Percentiles rank a stretch among this genome's conserved stretches.
These are phyloP conservation scores for Cheilosia urbana DNA, from an alignment of 2,888 invertebrate genomes.

Conservation along the genomic window DNA sequence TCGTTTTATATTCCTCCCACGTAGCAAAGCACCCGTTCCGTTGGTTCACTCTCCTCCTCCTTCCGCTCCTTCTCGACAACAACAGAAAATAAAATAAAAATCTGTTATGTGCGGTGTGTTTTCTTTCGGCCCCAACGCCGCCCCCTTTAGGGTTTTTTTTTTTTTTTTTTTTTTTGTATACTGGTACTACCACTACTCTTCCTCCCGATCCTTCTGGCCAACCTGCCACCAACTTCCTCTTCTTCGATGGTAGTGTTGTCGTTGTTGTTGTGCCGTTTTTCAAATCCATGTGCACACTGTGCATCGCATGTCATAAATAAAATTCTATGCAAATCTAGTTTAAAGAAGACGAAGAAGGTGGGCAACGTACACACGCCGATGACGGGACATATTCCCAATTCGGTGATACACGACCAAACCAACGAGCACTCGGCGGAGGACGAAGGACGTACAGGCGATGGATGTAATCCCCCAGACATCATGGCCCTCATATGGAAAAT, in stretches of 20 bases:
- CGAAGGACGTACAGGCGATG: constrained; percentile 25
- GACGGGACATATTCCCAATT: constrained; percentile 70
- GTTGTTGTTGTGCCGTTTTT: constrained; percentile 19
- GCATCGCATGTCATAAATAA: constrained; percentile 75
- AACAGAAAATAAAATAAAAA: constrained; percentile 23
- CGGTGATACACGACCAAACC: constrained; percentile 53
- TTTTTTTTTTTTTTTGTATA: constrained; percentile 34
- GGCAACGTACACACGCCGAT: constrained; percentile 38
- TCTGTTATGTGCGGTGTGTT: constrained; percentile 72
- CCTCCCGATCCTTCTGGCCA: constrained; percentile 25
- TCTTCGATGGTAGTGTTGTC: constrained; percentile 6
- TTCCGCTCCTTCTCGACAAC: constrained; percentile 5
- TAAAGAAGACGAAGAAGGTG: constrained; percentile 51
- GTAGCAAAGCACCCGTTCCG: constrained; percentile 42
- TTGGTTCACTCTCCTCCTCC: constrained; percentile 19
- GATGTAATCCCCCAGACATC: constrained; percentile 69
- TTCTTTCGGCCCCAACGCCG: constrained; percentile 36
- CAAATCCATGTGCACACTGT: constrained; percentile 65
- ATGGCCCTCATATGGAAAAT: constrained; percentile 57
- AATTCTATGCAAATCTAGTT: constrained; percentile 73
- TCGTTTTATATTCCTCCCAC: constrained; percentile 75
- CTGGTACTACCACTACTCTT: neutral
- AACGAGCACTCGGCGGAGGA: neutral
- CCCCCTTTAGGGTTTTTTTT: constrained; percentile 34
- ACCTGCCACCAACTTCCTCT: constrained; percentile 38